Conservation (phyloP, 2,797 vertebrate genomes). For the Coracias cyanogaster region DNA sequence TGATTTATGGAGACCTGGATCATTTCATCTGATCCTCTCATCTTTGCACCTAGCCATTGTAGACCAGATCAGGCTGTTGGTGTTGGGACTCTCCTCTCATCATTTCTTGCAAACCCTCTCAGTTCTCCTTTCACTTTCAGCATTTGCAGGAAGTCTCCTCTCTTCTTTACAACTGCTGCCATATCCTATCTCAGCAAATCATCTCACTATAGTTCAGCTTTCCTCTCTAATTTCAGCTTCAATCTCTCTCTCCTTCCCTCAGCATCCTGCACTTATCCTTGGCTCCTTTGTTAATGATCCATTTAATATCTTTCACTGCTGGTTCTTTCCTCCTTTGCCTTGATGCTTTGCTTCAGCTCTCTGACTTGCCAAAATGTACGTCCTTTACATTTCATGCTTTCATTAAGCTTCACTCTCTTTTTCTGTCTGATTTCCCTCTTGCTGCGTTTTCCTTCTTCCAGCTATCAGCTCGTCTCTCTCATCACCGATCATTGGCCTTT, state of each 20-base stretch:
- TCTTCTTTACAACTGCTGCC: background rate
- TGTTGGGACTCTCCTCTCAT: background rate
- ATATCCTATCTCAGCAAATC: background rate
- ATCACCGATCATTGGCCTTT: background rate
- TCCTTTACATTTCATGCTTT: background rate
- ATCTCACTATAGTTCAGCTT: background rate
- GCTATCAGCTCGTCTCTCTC: background rate
- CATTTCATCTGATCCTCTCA: background rate
- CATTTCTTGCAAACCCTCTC: background rate
- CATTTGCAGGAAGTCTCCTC: background rate
- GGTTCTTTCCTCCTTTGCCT: background rate
- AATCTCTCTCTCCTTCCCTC: background rate
- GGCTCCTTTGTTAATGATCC: background rate
- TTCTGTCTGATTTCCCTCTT: background rate
- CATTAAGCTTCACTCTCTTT: background rate
- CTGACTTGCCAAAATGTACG: background rate
- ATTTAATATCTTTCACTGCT: background rate
- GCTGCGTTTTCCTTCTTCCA: background rate
- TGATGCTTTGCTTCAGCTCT: background rate
- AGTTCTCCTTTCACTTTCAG: background rate
- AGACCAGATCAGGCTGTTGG: background rate
- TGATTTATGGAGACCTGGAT: background rate
- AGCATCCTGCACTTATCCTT: background rate
- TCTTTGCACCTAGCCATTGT: background rate
- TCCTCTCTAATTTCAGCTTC: background rate